Base-by-base conservation (phyloP, 1,140 invertebrate genomes). In the Centruroides sculpturatus region DNA sequence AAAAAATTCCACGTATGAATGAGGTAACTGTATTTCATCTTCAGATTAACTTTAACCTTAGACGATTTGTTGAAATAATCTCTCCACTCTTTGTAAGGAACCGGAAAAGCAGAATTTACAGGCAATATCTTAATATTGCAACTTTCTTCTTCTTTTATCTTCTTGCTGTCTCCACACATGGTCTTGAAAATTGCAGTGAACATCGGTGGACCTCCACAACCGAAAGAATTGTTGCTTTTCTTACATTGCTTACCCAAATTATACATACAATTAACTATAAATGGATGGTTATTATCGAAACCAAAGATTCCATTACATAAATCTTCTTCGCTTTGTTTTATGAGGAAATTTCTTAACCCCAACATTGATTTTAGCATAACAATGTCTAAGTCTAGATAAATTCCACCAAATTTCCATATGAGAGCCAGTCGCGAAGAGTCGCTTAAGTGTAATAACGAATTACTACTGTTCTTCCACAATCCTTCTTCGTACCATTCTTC, bases 341-440 rank as follows among this genome's bases (percentile, higher is more conserved):
- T 50, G 8, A 47, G 56, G 8, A 47, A 10, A 13, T 62, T 62
- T 35, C 23, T 62, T 35, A 62, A 41, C 6, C 55, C n/a, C 41
- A 79, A 0, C 83, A 68, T 35, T 34, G 61, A 66, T 52, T 62
- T 82, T 7, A 79, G 78, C 3, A 87, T 77, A 8, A 89, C 79
- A 1, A 87, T 80, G 68, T 89, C 86, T 59, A 86, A 71, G 64
- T 90, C 87, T 50, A 89, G 69, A 70, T 88, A 88, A 50, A 85
- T 82, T 1, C 87, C 87, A 41, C 85, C 84, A 61, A 79, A 87
- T 68, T 86, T 87, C 77, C 82, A 87, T 0, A 89, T 70, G 0
- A 83, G 82, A 10, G 86, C 66, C 64, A 82, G 87, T 61, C 85
- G 76, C 41, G 87, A 67, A 13, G 62, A 57, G 57, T 67, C 66